Percentiles rank a stretch among this genome's conserved stretches.
Evolutionary conservation across 2,888 invertebrate genomes (phyloP).

Genomic region (Psylliodes chrysocephalus): DNA sequence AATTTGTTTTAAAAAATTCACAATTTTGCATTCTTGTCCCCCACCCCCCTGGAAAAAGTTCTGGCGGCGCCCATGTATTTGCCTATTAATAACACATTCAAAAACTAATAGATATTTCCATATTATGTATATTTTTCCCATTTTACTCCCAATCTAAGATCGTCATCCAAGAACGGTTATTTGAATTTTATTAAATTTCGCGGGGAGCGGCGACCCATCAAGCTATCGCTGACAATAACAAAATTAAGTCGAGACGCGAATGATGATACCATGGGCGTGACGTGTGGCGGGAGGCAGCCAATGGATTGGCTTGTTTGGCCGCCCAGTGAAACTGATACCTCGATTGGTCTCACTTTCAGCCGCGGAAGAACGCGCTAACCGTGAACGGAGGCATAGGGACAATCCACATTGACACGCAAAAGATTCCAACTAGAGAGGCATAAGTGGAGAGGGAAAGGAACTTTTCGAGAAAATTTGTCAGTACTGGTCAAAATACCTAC

Average conservation of each 20-base stretch:
- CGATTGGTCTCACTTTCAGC: slow-evolving; percentile 53
- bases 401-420: slow-evolving; percentile 12
- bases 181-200: background rate
- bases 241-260: slow-evolving; percentile 43
- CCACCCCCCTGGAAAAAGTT: too few relatives aligned
- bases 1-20: too few relatives aligned
- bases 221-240: slow-evolving; percentile 34
- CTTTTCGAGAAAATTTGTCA: too few relatives aligned
- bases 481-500: too few relatives aligned
- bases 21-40: too few relatives aligned
- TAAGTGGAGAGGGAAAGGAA: too few relatives aligned
- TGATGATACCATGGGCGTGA: slow-evolving; percentile 58
- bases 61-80: too few relatives aligned
- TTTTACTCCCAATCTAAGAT: too few relatives aligned
- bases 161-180: too few relatives aligned
- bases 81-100: too few relatives aligned
- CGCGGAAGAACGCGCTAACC: slow-evolving; percentile 41
- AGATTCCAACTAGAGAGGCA: background rate
- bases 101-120: too few relatives aligned
- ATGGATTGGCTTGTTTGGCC: slow-evolving; percentile 56
- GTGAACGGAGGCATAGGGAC: slow-evolving; percentile 8
- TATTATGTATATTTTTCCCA: too few relatives aligned
- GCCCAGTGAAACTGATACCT: slow-evolving; percentile 65
- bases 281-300: slow-evolving; percentile 55
- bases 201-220: background rate